A percentile compares a stretch with the other conserved stretches of the same genome.
phyloP scores from a whole-genome alignment of 64 coral and sea anemone genomes.

The Anthopleura sola region DNA sequence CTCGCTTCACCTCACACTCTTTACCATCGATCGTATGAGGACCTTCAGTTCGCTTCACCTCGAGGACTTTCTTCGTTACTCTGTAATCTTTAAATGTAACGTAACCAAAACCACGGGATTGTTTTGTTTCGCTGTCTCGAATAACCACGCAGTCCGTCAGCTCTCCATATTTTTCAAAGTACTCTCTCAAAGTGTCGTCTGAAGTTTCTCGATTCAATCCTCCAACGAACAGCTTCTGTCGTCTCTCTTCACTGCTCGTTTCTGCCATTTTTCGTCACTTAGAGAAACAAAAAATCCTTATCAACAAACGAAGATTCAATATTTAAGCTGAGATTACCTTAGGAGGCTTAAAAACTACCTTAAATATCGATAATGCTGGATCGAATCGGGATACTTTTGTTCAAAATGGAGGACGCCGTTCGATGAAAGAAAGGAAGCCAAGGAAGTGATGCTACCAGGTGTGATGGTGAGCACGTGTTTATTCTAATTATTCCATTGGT shows the following conservation, averaged over 20 bases:
- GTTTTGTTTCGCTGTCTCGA: slow-evolving; percentile 45
- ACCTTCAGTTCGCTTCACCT: slow-evolving; percentile 58
- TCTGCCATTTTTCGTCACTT: neutral
- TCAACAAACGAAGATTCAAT: neutral
- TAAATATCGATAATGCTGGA: neutral
- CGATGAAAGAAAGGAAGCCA: neutral
- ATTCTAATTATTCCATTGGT: neutral
- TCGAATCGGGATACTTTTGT: neutral
- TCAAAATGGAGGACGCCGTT: slow-evolving; percentile 17
- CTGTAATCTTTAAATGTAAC: slow-evolving; percentile 76
- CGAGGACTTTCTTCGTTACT: slow-evolving; percentile 41
- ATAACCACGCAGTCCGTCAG: slow-evolving; percentile 94
- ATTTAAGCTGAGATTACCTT: neutral
- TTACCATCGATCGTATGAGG: slow-evolving; percentile 80
- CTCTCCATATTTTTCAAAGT: slow-evolving; percentile 74
- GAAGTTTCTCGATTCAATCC: slow-evolving; percentile 62
- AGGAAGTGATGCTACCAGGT: slow-evolving; percentile 14
- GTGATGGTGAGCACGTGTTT: neutral
- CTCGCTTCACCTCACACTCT: slow-evolving; percentile 90
- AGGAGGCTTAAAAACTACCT: neutral
- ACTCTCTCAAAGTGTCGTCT: slow-evolving; percentile 63
- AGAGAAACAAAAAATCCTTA: neutral
- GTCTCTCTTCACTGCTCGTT: slow-evolving; percentile 22
- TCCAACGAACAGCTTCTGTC: slow-evolving; percentile 85
- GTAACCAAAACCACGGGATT: slow-evolving; percentile 90